Percentiles rank a stretch among this genome's conserved stretches.
Conservation (phyloP, 2,113 vertebrate genomes). For the Ahaetulla prasina region DNA sequence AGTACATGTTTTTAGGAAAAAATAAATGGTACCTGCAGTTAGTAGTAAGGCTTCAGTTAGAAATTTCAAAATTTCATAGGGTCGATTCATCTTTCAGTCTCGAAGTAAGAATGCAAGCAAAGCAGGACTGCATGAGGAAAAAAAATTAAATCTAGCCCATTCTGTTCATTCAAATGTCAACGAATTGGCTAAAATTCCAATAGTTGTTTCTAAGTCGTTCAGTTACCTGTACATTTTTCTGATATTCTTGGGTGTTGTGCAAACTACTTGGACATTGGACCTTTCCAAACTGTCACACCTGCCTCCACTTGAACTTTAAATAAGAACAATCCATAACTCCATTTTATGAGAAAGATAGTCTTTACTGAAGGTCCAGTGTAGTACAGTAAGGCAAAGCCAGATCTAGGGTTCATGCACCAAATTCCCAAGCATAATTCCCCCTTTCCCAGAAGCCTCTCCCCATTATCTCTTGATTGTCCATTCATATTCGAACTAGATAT, state of each 20-base stretch:
- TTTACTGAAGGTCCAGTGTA: too few species aligned
- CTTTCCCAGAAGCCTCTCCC: too few species aligned
- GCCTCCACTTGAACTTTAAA: too few species aligned
- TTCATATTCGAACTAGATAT: too few species aligned
- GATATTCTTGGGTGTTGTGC: background rate
- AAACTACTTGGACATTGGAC: background rate
- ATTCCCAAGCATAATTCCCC: too few species aligned
- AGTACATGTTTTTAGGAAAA: slow-evolving; percentile 2
- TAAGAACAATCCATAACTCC: too few species aligned
- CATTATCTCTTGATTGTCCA: too few species aligned
- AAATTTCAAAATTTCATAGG: background rate
- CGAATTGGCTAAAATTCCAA: background rate
- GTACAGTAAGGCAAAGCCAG: too few species aligned
- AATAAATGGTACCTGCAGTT: background rate
- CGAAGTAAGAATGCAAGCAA: background rate
- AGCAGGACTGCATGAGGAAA: background rate
- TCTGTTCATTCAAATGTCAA: background rate
- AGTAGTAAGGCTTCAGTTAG: background rate
- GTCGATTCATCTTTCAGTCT: background rate
- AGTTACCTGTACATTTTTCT: background rate
- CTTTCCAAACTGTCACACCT: background rate
- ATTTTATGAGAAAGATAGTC: too few species aligned
- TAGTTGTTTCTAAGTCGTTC: background rate
- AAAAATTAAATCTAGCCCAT: background rate
- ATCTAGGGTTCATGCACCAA: too few species aligned